These are phyloP conservation scores for Drosophila subquinaria DNA, from an alignment of 2,888 invertebrate species.

Conservation along the genomic window DNA sequence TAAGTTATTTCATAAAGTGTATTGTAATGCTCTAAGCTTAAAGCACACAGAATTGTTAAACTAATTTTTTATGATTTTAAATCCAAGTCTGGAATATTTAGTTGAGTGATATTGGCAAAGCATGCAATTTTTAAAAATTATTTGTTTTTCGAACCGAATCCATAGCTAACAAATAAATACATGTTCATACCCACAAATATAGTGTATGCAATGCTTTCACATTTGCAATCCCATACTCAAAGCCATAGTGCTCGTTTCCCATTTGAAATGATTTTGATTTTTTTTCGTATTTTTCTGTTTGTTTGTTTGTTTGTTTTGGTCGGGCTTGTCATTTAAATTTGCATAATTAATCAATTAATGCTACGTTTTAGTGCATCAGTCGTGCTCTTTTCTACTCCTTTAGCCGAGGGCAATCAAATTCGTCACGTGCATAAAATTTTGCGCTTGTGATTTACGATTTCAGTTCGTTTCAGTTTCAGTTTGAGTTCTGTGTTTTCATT, in stretches of 20 bases:
- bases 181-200: neutral
- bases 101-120: too few relatives aligned
- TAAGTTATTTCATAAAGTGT: too few relatives aligned
- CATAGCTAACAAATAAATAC: neutral
- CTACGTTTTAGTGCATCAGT: slow-evolving; percentile 43
- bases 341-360: slow-evolving; percentile 78
- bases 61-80: too few relatives aligned
- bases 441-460: slow-evolving; percentile 57
- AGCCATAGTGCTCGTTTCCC: neutral
- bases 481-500: slow-evolving; percentile 47
- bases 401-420: slow-evolving; percentile 44
- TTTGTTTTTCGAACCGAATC: too few relatives aligned
- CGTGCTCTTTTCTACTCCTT: slow-evolving; percentile 27
- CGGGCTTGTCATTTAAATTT: slow-evolving; percentile 56
- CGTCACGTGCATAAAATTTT: slow-evolving; percentile 76
- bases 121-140: too few relatives aligned
- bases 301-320: slow-evolving; percentile 26
- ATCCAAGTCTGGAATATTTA: too few relatives aligned
- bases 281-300: neutral
- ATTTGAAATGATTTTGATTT: slow-evolving; percentile 3
- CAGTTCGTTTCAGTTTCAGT: slow-evolving; percentile 26
- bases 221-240: slow-evolving; percentile 2
- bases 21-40: too few relatives aligned
- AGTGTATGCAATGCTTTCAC: slow-evolving; percentile 1
- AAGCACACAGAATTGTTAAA: too few relatives aligned